Percentiles rank a stretch among this genome's conserved stretches.
Conservation (phyloP, 2,113 vertebrate species). For the Alethe diademata region DNA sequence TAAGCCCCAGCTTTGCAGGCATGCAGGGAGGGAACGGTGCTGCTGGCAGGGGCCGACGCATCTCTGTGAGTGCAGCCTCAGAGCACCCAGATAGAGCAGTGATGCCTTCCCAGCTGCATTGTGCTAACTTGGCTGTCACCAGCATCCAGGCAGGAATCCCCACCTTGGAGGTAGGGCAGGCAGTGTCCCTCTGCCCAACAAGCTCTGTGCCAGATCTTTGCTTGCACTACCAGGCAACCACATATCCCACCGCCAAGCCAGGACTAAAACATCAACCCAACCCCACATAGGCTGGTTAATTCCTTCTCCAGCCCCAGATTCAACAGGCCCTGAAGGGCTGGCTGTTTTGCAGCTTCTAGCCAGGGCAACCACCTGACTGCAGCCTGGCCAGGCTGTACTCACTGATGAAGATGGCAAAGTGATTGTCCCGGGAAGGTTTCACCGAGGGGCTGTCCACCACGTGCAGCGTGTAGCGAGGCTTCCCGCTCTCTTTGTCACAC, state of each 20-base stretch:
- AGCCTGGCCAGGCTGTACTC: constrained; percentile 54
- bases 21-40: rapidly evolving
- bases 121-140: rapidly evolving
- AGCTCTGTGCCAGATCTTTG: background rate
- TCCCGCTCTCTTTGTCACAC: constrained; percentile 78
- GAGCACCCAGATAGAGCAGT: rapidly evolving
- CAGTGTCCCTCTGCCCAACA: background rate
- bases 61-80: rapidly evolving
- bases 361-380: background rate
- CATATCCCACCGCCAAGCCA: background rate
- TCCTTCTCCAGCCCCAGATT: background rate
- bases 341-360: background rate
- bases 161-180: background rate
- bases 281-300: rapidly evolving
- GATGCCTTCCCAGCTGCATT: rapidly evolving
- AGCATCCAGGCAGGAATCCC: background rate
- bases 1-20: background rate
- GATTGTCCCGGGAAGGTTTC: constrained; percentile 82
- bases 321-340: background rate
- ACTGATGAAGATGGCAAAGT: constrained; percentile 97
- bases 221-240: background rate
- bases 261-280: background rate
- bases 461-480: constrained; percentile 88
- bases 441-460: constrained; percentile 83
- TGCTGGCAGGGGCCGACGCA: rapidly evolving